Percentiles rank a stretch among this genome's conserved stretches.
phyloP scores from a whole-genome alignment of 2,888 invertebrate species.

The Anticlea derivata region DNA sequence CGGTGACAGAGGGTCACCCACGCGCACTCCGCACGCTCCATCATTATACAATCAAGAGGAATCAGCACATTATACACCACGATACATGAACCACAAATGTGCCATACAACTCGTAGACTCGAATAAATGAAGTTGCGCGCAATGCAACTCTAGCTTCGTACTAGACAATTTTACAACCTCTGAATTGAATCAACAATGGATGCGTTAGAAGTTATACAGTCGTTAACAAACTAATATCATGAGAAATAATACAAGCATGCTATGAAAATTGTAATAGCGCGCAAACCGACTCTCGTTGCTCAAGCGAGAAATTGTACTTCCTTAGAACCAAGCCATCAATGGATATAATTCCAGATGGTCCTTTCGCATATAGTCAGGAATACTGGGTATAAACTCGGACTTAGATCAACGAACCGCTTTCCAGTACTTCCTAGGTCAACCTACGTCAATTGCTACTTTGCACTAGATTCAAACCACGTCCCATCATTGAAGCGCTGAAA shows the following conservation, averaged over 20 bases:
- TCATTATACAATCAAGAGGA: constrained; percentile 80
- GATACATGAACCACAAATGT: constrained; percentile 24
- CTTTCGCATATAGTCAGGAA: not conserved
- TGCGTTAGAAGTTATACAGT: constrained; percentile 16
- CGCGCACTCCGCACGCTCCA: constrained; percentile 69
- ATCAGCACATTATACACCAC: constrained; percentile 65
- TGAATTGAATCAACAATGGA: constrained; percentile 27
- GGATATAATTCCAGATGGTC: constrained; percentile 21
- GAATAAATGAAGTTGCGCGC: not conserved
- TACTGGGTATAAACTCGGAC: constrained; percentile 13
- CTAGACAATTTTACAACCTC: constrained; percentile 3
- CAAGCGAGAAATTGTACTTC: constrained; percentile 4
- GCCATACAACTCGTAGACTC: constrained; percentile 11
- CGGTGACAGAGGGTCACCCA: constrained; percentile 76
- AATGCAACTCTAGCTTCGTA: not conserved
- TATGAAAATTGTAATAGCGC: constrained; percentile 1
- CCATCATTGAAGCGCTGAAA: constrained; percentile 36
- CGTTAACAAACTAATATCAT: not conserved
- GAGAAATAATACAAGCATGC: not conserved
- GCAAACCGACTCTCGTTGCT: constrained; percentile 4
- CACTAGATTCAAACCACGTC: constrained; percentile 44
- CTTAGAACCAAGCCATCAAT: constrained; percentile 18
- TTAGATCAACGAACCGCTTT: constrained; percentile 30
- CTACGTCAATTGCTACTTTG: constrained; percentile 52
- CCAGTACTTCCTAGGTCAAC: constrained; percentile 44